These are phyloP conservation scores for Phrynocephalus guinanensis DNA, from an alignment of 2,797 vertebrate species.

Conservation along the genomic window DNA sequence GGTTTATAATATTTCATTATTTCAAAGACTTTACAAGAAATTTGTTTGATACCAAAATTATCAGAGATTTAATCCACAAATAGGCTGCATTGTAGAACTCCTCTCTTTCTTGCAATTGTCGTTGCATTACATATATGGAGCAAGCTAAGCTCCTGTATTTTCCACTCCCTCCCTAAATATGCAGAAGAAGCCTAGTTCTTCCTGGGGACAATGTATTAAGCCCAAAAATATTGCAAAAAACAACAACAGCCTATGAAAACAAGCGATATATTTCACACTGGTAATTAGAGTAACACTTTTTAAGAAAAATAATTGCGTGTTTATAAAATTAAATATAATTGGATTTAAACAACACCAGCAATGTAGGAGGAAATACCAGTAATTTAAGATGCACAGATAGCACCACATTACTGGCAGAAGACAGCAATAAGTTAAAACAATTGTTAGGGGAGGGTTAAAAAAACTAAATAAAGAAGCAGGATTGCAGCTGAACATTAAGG, in stretches of 20 bases:
- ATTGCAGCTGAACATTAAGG: too few relatives aligned
- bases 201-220: not conserved
- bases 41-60: not conserved
- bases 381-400: too few relatives aligned
- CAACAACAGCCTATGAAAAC: not conserved
- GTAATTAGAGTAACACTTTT: not conserved
- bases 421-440: too few relatives aligned
- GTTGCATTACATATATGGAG: not conserved
- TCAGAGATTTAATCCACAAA: slow-evolving; percentile 1
- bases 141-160: not conserved
- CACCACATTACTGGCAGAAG: too few relatives aligned
- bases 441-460: too few relatives aligned
- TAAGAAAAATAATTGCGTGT: not conserved
- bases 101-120: not conserved
- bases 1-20: not conserved
- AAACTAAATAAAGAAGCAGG: too few relatives aligned
- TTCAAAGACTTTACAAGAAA: slow-evolving; percentile 2
- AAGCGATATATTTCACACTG: not conserved
- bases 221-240: not conserved
- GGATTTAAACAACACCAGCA: not conserved
- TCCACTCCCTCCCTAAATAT: not conserved
- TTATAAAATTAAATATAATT: not conserved
- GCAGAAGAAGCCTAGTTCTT: not conserved
- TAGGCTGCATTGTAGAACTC: too few relatives aligned
- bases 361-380: not conserved